Evolutionary conservation across 2,797 vertebrate genomes (phyloP), one percentile per base, ranked within the genome.

Genomic region (Sebastes goodei): DNA sequence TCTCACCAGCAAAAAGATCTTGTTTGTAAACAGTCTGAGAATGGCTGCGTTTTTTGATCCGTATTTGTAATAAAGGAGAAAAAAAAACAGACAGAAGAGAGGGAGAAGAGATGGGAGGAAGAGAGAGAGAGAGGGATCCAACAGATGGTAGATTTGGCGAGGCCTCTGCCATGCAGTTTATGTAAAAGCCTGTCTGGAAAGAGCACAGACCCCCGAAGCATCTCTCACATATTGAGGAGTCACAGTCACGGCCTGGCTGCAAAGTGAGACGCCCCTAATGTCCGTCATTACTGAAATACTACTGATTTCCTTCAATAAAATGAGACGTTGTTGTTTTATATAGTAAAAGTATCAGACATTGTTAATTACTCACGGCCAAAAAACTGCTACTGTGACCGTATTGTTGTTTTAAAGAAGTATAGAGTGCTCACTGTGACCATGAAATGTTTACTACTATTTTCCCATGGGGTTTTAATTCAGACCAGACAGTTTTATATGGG

Each of bases 61-160:
- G 68, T 81, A 80, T 90, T 91, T 89, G 87, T 86, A 94, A 92
- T 86, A 79, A 88, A 86, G 68, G 42, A 86, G 77, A 57, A 25
- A 60, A 67, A 57, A 78, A 72, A 52, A 82, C 71, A 83, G 80
- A 84, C 83, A 87, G 83, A 83, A 46, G 42, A 46, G 42, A 46
- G 42, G 42, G 42, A 79, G 71, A 80, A 63, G 66, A 71, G 78
- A 88, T 55, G 11, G 88, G 42, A 86, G 61, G 69, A 74, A 88
- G 72, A 74, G 74, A 46, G 68, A 80, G 64, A 76, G 64, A 76
- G 82, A 92, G 86, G 75, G 83, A 91, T 88, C 89, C 90, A 92
- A 92, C 94, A 95, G 94, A 95, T 95, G 95, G 95, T 94, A 82
- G 90, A 92, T 94, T 94, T 95, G 93, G 94, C 94, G 85, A 89